Evolutionary conservation across 2,888 invertebrate species (phyloP).

Genomic region (Pterobdella sp.): DNA sequence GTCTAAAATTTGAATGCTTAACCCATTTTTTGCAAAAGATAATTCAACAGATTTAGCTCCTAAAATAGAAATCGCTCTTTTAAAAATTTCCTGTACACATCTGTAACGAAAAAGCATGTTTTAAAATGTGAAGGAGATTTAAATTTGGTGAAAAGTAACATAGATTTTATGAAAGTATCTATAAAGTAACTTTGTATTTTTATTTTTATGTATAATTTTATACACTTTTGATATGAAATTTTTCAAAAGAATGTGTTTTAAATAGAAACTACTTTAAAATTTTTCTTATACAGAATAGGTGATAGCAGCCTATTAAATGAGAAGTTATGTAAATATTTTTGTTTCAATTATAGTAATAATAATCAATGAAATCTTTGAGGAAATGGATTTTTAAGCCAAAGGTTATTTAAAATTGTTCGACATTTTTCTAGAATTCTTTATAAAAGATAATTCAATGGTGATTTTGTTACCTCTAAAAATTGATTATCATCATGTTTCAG

Average conservation of each 20-base stretch:
- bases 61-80: background rate
- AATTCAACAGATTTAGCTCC: slow-evolving; percentile 2
- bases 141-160: no score
- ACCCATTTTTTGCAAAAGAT: background rate
- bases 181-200: no score
- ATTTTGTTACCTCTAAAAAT: background rate
- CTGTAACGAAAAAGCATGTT: background rate
- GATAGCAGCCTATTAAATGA: no score
- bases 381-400: slow-evolving; percentile 38
- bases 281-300: no score
- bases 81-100: background rate
- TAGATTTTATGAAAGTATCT: no score
- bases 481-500: slow-evolving; percentile 39
- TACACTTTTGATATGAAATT: no score
- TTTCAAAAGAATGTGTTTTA: no score
- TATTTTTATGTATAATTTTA: no score
- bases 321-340: no score
- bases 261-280: no score
- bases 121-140: background rate
- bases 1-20: background rate
- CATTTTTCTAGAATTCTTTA: background rate
- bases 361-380: slow-evolving; percentile 36
- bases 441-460: background rate
- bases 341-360: no score
- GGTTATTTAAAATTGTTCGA: slow-evolving; percentile 16